These are phyloP conservation scores for Macaca nemestrina DNA, from an alignment of 2,113 vertebrate species.

Conservation along the genomic window DNA sequence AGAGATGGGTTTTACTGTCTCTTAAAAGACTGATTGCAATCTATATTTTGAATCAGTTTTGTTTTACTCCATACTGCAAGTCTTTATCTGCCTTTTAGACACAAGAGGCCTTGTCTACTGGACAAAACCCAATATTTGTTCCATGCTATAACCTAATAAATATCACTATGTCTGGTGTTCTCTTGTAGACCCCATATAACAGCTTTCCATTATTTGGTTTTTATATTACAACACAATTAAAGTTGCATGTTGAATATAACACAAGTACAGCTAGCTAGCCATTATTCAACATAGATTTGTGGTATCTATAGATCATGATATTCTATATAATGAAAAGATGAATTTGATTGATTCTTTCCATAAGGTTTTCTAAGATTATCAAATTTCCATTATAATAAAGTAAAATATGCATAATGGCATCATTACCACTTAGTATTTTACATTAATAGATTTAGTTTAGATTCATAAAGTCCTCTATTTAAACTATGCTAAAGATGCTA, in stretches of 20 bases:
- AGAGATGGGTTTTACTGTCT: background rate
- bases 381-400: background rate
- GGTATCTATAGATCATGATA: background rate
- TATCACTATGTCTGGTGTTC: background rate
- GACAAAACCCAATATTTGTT: background rate
- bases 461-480: slow-evolving; percentile 9
- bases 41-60: background rate
- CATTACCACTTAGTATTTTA: background rate
- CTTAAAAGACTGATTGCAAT: background rate
- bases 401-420: background rate
- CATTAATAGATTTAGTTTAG: background rate
- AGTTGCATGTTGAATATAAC: background rate
- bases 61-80: background rate
- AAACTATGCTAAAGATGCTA: background rate
- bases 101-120: background rate
- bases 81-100: background rate
- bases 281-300: background rate
- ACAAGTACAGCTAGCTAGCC: background rate
- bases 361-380: background rate
- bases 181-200: background rate
- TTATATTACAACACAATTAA: background rate
- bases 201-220: background rate
- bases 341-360: background rate
- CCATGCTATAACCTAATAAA: background rate
- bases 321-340: background rate